phyloP scores from a whole-genome alignment of 2,888 invertebrate genomes.

The Tachina grossa region DNA sequence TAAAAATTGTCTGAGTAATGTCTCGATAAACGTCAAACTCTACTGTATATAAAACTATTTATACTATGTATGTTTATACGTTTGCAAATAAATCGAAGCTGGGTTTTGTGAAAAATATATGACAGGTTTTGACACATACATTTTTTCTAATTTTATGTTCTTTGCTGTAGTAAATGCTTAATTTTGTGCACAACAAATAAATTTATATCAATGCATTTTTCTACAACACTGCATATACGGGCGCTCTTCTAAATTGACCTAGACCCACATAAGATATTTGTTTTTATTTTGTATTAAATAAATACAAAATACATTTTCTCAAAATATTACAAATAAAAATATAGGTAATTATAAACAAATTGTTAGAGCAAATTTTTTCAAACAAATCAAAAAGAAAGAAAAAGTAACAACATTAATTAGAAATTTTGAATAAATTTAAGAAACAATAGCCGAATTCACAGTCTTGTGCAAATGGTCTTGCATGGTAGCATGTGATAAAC shows the following conservation, averaged over 20 bases:
- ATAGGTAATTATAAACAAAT: conserved; percentile 14
- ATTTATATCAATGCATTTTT: conserved; percentile 17
- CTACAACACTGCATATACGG: conserved; percentile 8
- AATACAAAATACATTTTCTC: conserved; percentile 1
- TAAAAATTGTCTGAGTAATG: too few relatives aligned
- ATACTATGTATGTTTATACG: too few relatives aligned
- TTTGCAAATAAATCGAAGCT: too few relatives aligned
- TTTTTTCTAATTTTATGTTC: neutral
- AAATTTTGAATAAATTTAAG: neutral
- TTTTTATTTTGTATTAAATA: conserved; percentile 25
- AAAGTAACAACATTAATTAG: neutral
- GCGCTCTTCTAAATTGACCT: conserved; percentile 52
- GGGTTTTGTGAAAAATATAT: too few relatives aligned
- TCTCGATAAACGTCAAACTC: too few relatives aligned
- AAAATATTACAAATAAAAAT: neutral
- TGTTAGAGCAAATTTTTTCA: neutral
- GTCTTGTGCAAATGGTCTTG: too few relatives aligned
- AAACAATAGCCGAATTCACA: too few relatives aligned
- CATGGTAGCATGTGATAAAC: too few relatives aligned
- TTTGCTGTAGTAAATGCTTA: conserved; percentile 5
- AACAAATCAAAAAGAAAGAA: neutral
- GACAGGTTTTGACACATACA: neutral
- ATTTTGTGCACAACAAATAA: neutral
- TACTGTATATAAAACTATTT: too few relatives aligned
- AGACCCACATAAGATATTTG: conserved; percentile 57